Conservation (phyloP, 2,888 invertebrate genomes). For the Chymomyza fuscimana region DNA sequence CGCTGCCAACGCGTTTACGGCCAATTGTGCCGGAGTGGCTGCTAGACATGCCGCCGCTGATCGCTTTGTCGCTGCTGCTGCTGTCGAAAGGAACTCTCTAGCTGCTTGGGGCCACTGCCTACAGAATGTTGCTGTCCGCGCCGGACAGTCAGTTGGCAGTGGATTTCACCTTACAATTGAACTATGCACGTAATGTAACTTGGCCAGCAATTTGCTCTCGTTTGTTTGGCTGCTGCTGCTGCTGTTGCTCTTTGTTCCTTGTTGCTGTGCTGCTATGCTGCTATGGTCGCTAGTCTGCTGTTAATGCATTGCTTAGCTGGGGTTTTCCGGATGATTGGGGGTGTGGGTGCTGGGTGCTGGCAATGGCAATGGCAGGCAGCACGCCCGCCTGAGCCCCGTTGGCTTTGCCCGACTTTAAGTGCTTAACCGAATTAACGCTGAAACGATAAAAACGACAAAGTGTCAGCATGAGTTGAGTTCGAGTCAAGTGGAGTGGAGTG, state of each 20-base stretch:
- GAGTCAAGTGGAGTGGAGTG: slow-evolving; percentile 24
- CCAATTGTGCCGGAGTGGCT: slow-evolving; percentile 80
- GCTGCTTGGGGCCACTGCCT: slow-evolving; percentile 2
- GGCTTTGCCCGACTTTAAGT: slow-evolving; percentile 53
- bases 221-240: slow-evolving; percentile 16
- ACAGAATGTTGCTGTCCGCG: slow-evolving; percentile 2
- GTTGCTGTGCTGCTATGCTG: slow-evolving; percentile 13
- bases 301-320: slow-evolving; percentile 36
- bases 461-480: slow-evolving; percentile 61
- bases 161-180: slow-evolving; percentile 58
- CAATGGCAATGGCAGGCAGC: neutral
- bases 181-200: slow-evolving; percentile 54
- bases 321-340: slow-evolving; percentile 25
- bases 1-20: slow-evolving; percentile 78
- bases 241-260: slow-evolving; percentile 4
- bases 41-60: slow-evolving; percentile 75
- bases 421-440: slow-evolving; percentile 74
- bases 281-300: slow-evolving; percentile 24
- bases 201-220: slow-evolving; percentile 46
- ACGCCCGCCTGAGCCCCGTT: slow-evolving; percentile 1
- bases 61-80: neutral
- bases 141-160: neutral
- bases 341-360: neutral
- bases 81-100: slow-evolving; percentile 7
- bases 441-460: slow-evolving; percentile 73